A percentile compares a stretch with the other conserved stretches of the same genome.
phyloP scores from a whole-genome alignment of 2,888 invertebrate species.

The Lasioglossum malachurum region DNA sequence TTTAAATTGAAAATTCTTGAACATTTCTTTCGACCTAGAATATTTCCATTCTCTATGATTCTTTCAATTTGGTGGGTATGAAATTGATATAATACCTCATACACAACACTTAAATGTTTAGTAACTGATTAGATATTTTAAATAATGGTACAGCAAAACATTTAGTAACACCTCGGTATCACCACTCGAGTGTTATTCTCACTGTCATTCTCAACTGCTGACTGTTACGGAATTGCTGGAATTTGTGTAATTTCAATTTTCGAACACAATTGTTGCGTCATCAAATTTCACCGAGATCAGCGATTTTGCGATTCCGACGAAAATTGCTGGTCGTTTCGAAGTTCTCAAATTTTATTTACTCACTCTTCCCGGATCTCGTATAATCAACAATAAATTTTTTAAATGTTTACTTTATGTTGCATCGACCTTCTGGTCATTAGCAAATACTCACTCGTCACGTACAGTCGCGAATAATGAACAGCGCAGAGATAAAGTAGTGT shows the following conservation, averaged over 20 bases:
- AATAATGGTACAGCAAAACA: too few relatives aligned
- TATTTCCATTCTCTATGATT: too few relatives aligned
- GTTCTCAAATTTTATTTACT: background rate
- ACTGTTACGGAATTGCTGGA: background rate
- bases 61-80: too few relatives aligned
- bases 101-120: too few relatives aligned
- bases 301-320: background rate
- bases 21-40: too few relatives aligned
- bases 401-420: background rate
- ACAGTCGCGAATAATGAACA: background rate
- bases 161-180: too few relatives aligned
- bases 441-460: background rate
- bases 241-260: background rate
- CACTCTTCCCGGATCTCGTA: too few relatives aligned
- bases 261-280: background rate
- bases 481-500: background rate
- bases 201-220: background rate
- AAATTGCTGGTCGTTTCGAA: background rate
- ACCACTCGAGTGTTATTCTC: too few relatives aligned
- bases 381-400: background rate
- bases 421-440: background rate
- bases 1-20: too few relatives aligned
- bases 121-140: too few relatives aligned
- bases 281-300: conserved; percentile 21
- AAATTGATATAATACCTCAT: too few relatives aligned